These are phyloP conservation scores for Ctenoplectra terminalis DNA, from an alignment of 1,140 invertebrate genomes.

Conservation along the genomic window DNA sequence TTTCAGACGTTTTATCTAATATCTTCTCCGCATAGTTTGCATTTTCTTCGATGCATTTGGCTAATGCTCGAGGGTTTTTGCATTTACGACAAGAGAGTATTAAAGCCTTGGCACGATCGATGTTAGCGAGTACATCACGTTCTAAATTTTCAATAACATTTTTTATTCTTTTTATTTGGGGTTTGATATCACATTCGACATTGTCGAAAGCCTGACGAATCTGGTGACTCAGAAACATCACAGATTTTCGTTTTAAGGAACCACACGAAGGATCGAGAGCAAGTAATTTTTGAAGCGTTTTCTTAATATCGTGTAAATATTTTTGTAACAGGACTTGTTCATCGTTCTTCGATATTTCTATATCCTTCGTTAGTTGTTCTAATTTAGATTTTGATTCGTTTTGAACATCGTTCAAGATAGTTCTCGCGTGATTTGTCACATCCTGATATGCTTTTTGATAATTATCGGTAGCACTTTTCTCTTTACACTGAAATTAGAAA, in stretches of 20 bases:
- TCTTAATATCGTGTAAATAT: slow-evolving; percentile 26
- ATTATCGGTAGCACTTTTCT: slow-evolving; percentile 30
- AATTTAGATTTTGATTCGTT: background rate
- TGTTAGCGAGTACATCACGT: background rate
- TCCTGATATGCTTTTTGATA: slow-evolving; percentile 39
- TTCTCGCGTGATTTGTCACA: slow-evolving; percentile 8
- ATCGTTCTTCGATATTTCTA: background rate
- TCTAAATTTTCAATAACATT: slow-evolving; percentile 29
- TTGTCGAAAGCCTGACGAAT: slow-evolving; percentile 39
- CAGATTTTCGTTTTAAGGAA: slow-evolving; percentile 38
- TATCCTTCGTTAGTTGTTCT: background rate
- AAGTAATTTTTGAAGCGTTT: slow-evolving; percentile 37
- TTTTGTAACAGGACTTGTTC: slow-evolving; percentile 5
- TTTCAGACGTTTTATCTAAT: slow-evolving; percentile 21
- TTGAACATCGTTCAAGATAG: slow-evolving; percentile 35
- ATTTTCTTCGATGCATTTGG: slow-evolving; percentile 39
- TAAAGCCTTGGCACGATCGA: background rate
- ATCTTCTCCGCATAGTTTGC: slow-evolving; percentile 15
- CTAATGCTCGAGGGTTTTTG: background rate
- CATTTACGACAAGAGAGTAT: slow-evolving; percentile 2
- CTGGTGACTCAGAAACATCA: slow-evolving; percentile 46
- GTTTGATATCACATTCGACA: background rate
- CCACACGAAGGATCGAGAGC: slow-evolving; percentile 47
- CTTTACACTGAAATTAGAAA: slow-evolving; percentile 51
- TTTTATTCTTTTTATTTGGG: slow-evolving; percentile 19